Percentiles rank a stretch among this genome's conserved stretches.
Evolutionary conservation across 2,888 invertebrate genomes (phyloP).

Genomic region (Aleiodes testaceus): DNA sequence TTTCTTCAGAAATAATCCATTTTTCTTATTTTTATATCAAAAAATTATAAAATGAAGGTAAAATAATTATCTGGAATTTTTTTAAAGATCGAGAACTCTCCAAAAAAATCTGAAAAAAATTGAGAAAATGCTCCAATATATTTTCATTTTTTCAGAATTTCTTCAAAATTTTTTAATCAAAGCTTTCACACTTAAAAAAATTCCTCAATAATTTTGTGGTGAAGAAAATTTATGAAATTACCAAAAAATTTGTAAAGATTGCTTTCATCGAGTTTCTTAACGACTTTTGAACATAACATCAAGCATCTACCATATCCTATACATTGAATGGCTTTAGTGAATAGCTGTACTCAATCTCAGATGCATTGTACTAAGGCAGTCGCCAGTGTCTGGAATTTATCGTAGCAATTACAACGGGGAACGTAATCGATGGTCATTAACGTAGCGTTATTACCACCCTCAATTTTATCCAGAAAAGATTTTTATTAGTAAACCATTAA

Average conservation of each 20-base stretch:
- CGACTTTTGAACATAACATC: slow-evolving; percentile 18
- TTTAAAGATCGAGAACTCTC: too few species aligned
- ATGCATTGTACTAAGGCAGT: slow-evolving; percentile 58
- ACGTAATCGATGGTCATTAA: slow-evolving; percentile 69
- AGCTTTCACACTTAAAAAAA: too few species aligned
- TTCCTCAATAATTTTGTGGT: too few species aligned
- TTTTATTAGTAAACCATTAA: slow-evolving; percentile 62
- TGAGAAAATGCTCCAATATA: too few species aligned
- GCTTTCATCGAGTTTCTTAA: slow-evolving; percentile 20
- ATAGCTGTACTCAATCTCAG: slow-evolving; percentile 43
- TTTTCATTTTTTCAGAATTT: too few species aligned
- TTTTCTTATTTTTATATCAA: too few species aligned
- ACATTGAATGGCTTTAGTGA: slow-evolving; percentile 26
- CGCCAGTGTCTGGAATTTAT: slow-evolving; percentile 63
- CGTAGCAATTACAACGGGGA: slow-evolving; percentile 64
- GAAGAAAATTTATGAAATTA: too few species aligned
- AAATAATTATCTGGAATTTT: too few species aligned
- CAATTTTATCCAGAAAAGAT: slow-evolving; percentile 55
- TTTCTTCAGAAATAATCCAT: too few species aligned
- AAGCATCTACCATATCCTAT: not conserved
- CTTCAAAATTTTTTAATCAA: too few species aligned
- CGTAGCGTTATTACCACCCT: slow-evolving; percentile 64
- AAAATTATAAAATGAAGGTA: too few species aligned
- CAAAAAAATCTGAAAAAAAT: too few species aligned
- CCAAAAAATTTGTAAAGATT: not conserved